These are phyloP conservation scores for Aricia artaxerxes DNA, from an alignment of 2,888 invertebrate genomes.

Conservation along the genomic window DNA sequence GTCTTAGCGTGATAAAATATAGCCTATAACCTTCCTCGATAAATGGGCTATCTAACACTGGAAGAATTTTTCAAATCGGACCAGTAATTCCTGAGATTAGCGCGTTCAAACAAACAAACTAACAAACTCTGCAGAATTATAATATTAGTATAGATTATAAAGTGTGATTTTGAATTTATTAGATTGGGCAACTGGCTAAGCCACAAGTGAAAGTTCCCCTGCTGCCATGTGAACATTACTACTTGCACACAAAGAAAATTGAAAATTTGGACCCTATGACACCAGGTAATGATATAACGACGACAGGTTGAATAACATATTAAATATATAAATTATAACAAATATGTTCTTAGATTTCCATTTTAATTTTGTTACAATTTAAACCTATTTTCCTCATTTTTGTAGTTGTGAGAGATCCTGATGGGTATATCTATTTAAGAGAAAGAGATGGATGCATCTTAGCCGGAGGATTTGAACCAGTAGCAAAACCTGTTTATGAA, in stretches of 20 bases:
- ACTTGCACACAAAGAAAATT: constrained; percentile 92
- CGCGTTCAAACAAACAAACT: too few relatives aligned
- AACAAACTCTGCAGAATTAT: too few relatives aligned
- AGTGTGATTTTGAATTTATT: constrained; percentile 31
- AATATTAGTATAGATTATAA: too few relatives aligned
- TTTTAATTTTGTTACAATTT: background rate
- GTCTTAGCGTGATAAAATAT: too few relatives aligned
- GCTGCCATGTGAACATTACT: constrained; percentile 96
- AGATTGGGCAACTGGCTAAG: constrained; percentile 90
- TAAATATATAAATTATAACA: too few relatives aligned
- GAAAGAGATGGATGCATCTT: constrained; percentile 91
- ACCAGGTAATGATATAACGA: constrained; percentile 80
- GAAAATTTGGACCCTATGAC: constrained; percentile 88
- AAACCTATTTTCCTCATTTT: constrained; percentile 36
- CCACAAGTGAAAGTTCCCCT: constrained; percentile 94
- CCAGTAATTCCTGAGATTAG: too few relatives aligned
- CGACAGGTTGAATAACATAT: too few relatives aligned
- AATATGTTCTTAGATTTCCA: background rate
- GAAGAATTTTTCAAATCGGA: too few relatives aligned
- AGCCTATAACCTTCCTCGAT: too few relatives aligned
- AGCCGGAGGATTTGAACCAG: constrained; percentile 95
- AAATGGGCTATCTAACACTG: too few relatives aligned
- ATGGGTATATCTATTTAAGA: constrained; percentile 92
- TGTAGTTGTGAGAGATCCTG: constrained; percentile 90
- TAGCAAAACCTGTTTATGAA: constrained; percentile 94